These are phyloP conservation scores for Rhinatrema bivittatum DNA, from an alignment of 2,797 vertebrate genomes.

Conservation along the genomic window DNA sequence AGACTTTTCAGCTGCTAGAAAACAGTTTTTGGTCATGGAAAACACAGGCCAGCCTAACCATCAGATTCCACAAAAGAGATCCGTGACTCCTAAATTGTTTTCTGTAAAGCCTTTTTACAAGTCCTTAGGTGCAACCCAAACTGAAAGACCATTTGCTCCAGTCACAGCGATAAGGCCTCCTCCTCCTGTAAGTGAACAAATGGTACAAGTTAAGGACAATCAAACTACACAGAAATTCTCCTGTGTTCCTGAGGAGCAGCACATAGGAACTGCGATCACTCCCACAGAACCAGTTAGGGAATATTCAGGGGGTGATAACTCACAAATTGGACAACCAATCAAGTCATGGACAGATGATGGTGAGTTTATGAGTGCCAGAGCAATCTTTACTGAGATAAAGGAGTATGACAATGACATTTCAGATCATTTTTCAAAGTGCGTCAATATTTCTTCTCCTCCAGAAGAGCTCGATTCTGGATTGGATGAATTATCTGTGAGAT, in stretches of 20 bases:
- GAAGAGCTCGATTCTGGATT: constrained; percentile 91
- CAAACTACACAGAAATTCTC: constrained; percentile 43
- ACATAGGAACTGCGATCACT: constrained; percentile 14
- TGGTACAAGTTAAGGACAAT: constrained; percentile 22
- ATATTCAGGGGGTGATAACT: constrained; percentile 21
- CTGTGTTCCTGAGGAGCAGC: constrained; percentile 33
- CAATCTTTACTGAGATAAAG: constrained; percentile 78
- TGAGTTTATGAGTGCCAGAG: constrained; percentile 81
- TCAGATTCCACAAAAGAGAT: constrained; percentile 50
- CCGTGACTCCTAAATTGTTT: constrained; percentile 76
- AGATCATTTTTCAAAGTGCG: constrained; percentile 59
- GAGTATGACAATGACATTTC: constrained; percentile 73
- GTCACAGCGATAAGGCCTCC: constrained; percentile 31
- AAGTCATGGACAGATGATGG: constrained; percentile 73
- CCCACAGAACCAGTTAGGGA: constrained; percentile 20
- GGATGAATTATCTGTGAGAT: constrained; percentile 85
- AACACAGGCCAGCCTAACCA: constrained; percentile 41
- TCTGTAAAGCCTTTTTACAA: constrained; percentile 84
- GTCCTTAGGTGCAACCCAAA: constrained; percentile 42
- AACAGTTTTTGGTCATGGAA: constrained; percentile 84
- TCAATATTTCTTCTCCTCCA: constrained; percentile 56
- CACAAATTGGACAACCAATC: constrained; percentile 35
- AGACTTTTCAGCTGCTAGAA: constrained; percentile 82
- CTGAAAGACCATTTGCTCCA: constrained; percentile 39
- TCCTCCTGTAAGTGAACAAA: constrained; percentile 14